Base-by-base conservation (phyloP, 64 coral and sea anemone species). In the Stichodactyla mertensii region DNA sequence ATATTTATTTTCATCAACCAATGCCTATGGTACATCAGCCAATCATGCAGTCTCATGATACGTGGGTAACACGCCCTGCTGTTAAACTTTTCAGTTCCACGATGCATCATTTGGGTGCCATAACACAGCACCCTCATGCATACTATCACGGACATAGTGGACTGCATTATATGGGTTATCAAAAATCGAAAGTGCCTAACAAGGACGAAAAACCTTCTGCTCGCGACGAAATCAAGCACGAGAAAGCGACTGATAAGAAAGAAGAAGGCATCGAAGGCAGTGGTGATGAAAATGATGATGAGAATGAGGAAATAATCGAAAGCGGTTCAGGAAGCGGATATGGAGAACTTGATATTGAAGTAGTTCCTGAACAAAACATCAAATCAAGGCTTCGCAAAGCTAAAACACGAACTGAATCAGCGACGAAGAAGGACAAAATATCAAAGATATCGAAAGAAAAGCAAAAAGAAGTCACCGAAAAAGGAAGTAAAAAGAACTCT, bases 401-500 rank as follows among this genome's bases (percentile, higher is more conserved):
- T 20, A 88, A 92, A 85, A 9, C n/a, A 20, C 82, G 70, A 52
- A 84, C 54, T 13, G 86, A 92, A 71, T 15, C 53, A 57, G 80
- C 79, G 1, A 77, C 86, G 26, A 83, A 92, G 16, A 92, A 64
- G n/a, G 91, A 82, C 16, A 71, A 77, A n/a, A 88, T 83, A 71
- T 12, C 56, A 45, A 74, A 84, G 11, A 11, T 54, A 51, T 12
- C 77, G 24, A n/a, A 71, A 58, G 16, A 23, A 86, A 52, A 89
- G 80, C 90, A 92, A 53, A 62, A 84, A 14, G 92, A 98, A 57
- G 67, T 60, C 12, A 92, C 93, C 10, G 90, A 92, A 58, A 92
- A 95, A 51, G 86, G 92, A 11, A 88, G 88, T 18, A 99, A 99
- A 55, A 99, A 99, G 82, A 99, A 99, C 84, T 80, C 97, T 82